Evolutionary conservation across 2,797 vertebrate genomes (phyloP).

Genomic region (Spinus pinus): DNA sequence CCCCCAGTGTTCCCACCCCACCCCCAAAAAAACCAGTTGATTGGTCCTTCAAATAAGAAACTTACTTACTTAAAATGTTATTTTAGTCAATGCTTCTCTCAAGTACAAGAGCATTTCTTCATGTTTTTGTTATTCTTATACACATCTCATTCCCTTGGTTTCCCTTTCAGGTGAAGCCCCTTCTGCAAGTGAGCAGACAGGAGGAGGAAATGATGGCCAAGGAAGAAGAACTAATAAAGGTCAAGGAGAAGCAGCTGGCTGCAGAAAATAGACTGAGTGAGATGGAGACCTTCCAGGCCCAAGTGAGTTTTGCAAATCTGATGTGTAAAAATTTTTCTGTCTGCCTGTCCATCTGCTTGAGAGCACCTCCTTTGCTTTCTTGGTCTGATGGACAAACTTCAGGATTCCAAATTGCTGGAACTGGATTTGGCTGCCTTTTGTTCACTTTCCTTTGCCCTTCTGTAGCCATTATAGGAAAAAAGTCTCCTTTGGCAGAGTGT

Average conservation of each 20-base stretch:
- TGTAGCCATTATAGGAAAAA: not conserved
- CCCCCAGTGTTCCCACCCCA: not conserved
- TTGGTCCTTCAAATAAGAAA: not conserved
- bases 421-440: not conserved
- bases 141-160: not conserved
- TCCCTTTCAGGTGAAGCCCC: slow-evolving; percentile 88
- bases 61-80: not conserved
- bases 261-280: slow-evolving; percentile 87
- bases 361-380: not conserved
- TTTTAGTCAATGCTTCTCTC: not conserved
- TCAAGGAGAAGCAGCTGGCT: slow-evolving; percentile 87
- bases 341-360: not conserved
- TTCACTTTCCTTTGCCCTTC: not conserved
- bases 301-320: slow-evolving; percentile 75
- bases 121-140: not conserved
- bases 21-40: not conserved
- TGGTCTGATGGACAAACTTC: not conserved
- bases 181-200: slow-evolving; percentile 95
- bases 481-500: not conserved
- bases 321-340: not conserved
- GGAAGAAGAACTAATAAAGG: slow-evolving; percentile 89
- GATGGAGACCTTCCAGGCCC: slow-evolving; percentile 86
- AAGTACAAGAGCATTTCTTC: not conserved
- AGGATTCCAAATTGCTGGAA: not conserved
- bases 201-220: slow-evolving; percentile 97